These are phyloP conservation scores for Mormoops blainvillei DNA, from an alignment of 2,113 vertebrate species.

Conservation along the genomic window DNA sequence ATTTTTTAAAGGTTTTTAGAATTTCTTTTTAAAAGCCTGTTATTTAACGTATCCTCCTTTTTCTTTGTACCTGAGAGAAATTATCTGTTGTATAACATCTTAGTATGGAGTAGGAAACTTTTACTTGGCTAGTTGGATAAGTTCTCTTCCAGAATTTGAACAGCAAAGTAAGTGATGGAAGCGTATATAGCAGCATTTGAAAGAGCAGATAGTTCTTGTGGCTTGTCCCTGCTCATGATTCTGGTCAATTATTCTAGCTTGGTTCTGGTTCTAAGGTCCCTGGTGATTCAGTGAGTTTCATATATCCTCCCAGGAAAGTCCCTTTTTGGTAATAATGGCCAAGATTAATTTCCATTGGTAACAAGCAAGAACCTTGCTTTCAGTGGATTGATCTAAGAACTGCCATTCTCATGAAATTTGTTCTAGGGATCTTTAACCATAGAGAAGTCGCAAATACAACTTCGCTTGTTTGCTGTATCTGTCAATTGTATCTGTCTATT, in stretches of 20 bases:
- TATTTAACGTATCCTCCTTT: background rate
- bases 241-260: background rate
- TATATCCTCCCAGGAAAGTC: background rate
- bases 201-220: background rate
- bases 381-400: background rate
- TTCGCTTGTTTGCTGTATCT: background rate
- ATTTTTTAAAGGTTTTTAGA: background rate
- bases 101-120: background rate
- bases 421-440: background rate
- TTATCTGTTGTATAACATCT: background rate
- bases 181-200: background rate
- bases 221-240: background rate
- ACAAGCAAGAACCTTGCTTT: background rate
- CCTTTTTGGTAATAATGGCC: background rate
- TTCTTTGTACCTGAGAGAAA: background rate
- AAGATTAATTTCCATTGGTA: background rate
- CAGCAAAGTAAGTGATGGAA: background rate
- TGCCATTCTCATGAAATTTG: background rate
- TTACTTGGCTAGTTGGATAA: background rate
- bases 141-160: background rate
- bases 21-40: background rate
- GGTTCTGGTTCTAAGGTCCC: background rate
- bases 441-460: background rate
- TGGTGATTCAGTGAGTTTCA: background rate
- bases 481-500: background rate